Base-by-base conservation (phyloP, 2,797 vertebrate genomes). In the Rhynchonycteris naso region DNA sequence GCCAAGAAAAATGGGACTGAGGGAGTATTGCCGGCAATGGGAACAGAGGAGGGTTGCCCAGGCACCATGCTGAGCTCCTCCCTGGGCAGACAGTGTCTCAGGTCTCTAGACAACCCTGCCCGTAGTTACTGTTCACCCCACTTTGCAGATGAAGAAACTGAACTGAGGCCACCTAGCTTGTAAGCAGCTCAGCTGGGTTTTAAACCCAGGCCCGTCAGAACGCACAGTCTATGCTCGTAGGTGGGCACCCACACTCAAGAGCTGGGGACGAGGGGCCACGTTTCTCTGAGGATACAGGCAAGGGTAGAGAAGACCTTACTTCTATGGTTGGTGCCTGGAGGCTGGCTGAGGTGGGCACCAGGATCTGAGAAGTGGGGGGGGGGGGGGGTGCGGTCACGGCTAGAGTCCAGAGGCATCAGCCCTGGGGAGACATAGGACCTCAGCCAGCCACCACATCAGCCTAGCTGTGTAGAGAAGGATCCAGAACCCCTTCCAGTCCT, bases 41-140 rank as follows among this genome's bases (percentile, higher is more conserved):
- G 58, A 21, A 38, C 1, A 0, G 35, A 19, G 22, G 65, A 65
- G 26, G 14, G 2, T 26, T 35, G 59, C 28, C 43, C 18, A 16
- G 28, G 38, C 12, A 5, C 24, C 0, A 0, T 1, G 4, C 14
- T 30, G 11, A 52, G 81, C 50, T 19, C 30, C 38, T 5, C 15
- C 14, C 26, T 21, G 5, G 4, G 13, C 30, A 33, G n/a, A 50
- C 2, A 26, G 21, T 4, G 1, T 43, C 85, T 59, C 58, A 5
- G 30, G 18, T 14, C 35, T 61, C 13, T 13, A 54, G 81, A 74
- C n/a, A 19, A 35, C 38, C 13, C 38, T 13, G 12, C 43, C 7
- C 0, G 33, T 4, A 4, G 33, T 56, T 30, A 24, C 50, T 28
- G 2, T 38, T 76, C 33, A 8, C 63, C 24, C n/a, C 50, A 65